phyloP scores from a whole-genome alignment of 2,797 vertebrate species.

The Xenentodon cancila region DNA sequence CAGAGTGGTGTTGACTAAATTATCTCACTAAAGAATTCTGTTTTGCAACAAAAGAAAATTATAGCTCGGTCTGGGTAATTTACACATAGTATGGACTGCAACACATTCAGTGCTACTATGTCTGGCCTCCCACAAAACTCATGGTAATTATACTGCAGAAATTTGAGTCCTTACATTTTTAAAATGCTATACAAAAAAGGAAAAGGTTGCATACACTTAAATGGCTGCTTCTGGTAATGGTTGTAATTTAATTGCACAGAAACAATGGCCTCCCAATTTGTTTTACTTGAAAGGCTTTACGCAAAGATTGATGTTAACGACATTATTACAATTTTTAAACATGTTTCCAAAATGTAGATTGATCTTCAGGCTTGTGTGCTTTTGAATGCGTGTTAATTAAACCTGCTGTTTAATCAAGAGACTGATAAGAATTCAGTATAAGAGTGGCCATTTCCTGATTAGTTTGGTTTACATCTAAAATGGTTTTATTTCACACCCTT shows the following conservation, averaged over 20 bases:
- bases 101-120: slow-evolving; percentile 41
- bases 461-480: slow-evolving; percentile 78
- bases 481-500: slow-evolving; percentile 79
- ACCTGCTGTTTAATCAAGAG: slow-evolving; percentile 53
- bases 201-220: slow-evolving; percentile 37
- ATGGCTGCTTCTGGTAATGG: slow-evolving; percentile 65
- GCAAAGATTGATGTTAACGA: slow-evolving; percentile 68
- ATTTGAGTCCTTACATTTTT: slow-evolving; percentile 37
- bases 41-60: slow-evolving; percentile 18
- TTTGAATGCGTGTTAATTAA: slow-evolving; percentile 54
- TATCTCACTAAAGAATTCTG: slow-evolving; percentile 36
- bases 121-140: slow-evolving; percentile 40
- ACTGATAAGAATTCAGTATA: slow-evolving; percentile 51
- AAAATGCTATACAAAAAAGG: slow-evolving; percentile 35
- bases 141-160: slow-evolving; percentile 31
- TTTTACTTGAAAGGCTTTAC: slow-evolving; percentile 71
- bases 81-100: slow-evolving; percentile 28
- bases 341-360: slow-evolving; percentile 52
- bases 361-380: slow-evolving; percentile 47
- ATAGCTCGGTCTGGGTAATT: slow-evolving; percentile 39
- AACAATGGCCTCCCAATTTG: slow-evolving; percentile 67
- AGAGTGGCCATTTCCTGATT: slow-evolving; percentile 63
- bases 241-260: slow-evolving; percentile 72
- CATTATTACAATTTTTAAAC: slow-evolving; percentile 53
- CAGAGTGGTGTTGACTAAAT: slow-evolving; percentile 38